Conservation (phyloP, 2,113 vertebrate genomes). For the Psammodynastes pulverulentus region DNA sequence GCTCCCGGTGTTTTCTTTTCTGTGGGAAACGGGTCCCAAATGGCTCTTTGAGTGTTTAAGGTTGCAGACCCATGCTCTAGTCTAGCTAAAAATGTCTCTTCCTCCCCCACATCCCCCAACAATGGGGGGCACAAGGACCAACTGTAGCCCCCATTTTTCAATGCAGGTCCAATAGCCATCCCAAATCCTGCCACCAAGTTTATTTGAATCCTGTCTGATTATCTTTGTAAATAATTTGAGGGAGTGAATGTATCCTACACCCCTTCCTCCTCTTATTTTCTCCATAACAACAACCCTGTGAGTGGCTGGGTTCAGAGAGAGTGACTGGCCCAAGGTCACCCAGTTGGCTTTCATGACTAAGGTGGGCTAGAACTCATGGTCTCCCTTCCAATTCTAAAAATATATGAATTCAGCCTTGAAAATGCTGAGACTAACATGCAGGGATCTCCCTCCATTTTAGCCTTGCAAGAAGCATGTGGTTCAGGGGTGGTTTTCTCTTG, state of each 20-base stretch:
- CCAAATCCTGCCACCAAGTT: not conserved
- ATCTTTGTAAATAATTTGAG: not conserved
- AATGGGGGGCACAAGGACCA: not conserved
- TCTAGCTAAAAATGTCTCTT: not conserved
- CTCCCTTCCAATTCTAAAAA: not conserved
- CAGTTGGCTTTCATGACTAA: no score
- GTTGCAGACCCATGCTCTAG: no score
- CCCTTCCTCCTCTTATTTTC: not conserved
- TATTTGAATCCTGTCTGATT: not conserved
- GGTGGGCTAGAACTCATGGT: no score
- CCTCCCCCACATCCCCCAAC: rapidly evolving
- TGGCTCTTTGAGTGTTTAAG: no score
- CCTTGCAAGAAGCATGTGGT: no score
- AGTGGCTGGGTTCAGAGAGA: no score
- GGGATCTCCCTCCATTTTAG: not conserved
- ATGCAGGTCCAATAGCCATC: not conserved
- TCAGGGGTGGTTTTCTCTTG: no score
- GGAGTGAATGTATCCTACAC: no score
- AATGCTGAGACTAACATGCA: not conserved
- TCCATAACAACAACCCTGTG: no score
- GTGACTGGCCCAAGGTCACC: no score
- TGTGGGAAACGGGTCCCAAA: no score
- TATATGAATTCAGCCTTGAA: not conserved
- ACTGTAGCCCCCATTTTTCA: not conserved
- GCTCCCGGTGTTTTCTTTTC: no score